Percentiles rank a stretch among this genome's conserved stretches.
These are phyloP conservation scores for Sorex araneus DNA, from an alignment of 2,113 vertebrate genomes.

Conservation along the genomic window DNA sequence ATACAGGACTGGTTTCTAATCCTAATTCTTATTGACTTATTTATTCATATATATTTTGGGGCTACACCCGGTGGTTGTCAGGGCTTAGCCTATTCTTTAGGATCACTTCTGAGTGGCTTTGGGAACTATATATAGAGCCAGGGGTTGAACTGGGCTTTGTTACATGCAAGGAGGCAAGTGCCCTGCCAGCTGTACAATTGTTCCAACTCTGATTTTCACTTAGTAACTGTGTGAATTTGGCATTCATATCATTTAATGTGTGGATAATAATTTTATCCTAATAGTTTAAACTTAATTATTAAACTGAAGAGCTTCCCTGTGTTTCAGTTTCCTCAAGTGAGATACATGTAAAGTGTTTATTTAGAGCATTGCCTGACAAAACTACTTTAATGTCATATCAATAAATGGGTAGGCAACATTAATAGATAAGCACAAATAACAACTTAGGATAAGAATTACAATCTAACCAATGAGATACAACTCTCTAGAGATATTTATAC, in stretches of 20 bases:
- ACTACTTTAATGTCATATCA: background rate
- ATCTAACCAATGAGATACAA: background rate
- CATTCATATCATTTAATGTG: background rate
- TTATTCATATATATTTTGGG: no score
- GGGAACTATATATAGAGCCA: no score
- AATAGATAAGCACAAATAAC: background rate
- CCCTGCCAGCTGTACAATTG: no score
- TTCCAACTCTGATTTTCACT: background rate
- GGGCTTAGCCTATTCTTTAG: no score
- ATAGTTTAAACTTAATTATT: no score
- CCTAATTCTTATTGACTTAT: background rate
- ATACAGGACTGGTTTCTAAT: background rate
- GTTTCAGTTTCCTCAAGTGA: background rate
- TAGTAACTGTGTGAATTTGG: background rate
- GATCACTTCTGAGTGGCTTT: no score
- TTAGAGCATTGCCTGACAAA: background rate
- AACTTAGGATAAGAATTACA: background rate
- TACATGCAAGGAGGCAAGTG: no score
- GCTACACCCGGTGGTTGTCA: no score
- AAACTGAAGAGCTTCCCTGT: background rate
- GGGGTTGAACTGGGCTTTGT: no score
- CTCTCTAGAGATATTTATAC: background rate
- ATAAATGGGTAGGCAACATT: no score
- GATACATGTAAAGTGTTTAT: background rate
- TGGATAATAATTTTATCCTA: background rate